Base-by-base conservation (phyloP, 1,140 invertebrate species). In the Drosophila lacertosa region DNA sequence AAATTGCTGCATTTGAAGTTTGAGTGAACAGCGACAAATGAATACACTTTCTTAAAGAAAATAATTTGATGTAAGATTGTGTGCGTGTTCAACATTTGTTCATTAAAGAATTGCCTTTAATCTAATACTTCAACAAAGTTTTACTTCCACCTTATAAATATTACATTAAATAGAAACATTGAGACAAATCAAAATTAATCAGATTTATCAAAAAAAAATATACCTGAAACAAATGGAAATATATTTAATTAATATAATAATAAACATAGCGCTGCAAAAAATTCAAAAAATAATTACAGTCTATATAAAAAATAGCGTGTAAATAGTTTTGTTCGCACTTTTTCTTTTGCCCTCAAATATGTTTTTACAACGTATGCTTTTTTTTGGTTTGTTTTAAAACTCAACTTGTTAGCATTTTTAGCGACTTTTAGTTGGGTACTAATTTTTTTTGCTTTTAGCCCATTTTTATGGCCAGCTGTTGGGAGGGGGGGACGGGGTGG, bases 311-410 rank as follows among this genome's bases (percentile, higher is more conserved):
- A 16, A 10, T 2, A 37, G 22, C 3, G 45, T 22, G 50, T 29
- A 11, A 10, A 4, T 10, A 3, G 22, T 32, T 26, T 26, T 32
- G 1, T n/a, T n/a, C 9, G 4, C 11, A 5, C 48, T 6, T 22
- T 9, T 16, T 32, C 15, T 22, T 15, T 33, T 22, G 0, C 10
- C 0, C n/a, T n/a, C 5, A 57, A 65, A 42, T 70, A 50, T 70
- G 29, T 57, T 3, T 57, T 3, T 29, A n/a, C 9, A 42, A 57
- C 32, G 29, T 66, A 37, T 66, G 26, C 58, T 72, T 32, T 53
- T 50, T 40, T 47, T 16, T 42, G 10, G 10, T 26, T 22, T 45
- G 37, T 24, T 51, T 50, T 39, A 50, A 1, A 20, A 1, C 11
- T 5, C 10, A 20, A 51, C 16, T 24, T 53, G 32, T 45, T 53